A percentile compares a stretch with the other conserved stretches of the same genome.
Evolutionary conservation across 2,888 invertebrate species (phyloP).

Genomic region (Hipparchia semele): DNA sequence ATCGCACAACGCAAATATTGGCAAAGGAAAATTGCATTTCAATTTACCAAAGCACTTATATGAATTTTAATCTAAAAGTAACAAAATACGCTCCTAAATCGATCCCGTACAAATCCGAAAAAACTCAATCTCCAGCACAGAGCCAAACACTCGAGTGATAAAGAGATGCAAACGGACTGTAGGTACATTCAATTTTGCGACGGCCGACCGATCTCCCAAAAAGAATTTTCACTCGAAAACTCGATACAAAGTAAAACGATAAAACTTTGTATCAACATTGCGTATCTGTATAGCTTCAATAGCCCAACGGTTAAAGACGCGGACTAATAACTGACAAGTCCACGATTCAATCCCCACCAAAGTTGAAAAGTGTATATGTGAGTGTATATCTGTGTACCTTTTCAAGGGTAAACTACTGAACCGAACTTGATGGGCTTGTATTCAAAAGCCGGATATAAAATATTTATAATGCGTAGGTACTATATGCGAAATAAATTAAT

Average conservation of each 20-base stretch:
- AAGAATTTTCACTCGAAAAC: constrained; percentile 32
- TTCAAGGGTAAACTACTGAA: too few species aligned
- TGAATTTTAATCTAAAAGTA: constrained; percentile 38
- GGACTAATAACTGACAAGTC: too few species aligned
- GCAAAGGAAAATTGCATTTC: constrained; percentile 23
- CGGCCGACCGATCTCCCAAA: constrained; percentile 42
- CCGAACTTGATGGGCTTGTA: too few species aligned
- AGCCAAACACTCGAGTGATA: constrained; percentile 39
- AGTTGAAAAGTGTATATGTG: too few species aligned
- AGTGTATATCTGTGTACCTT: too few species aligned
- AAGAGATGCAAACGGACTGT: constrained; percentile 41
- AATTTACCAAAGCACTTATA: constrained; percentile 27
- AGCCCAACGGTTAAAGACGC: too few species aligned
- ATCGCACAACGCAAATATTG: constrained; percentile 18
- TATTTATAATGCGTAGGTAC: too few species aligned
- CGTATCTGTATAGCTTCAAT: too few species aligned
- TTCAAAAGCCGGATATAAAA: too few species aligned
- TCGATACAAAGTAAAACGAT: constrained; percentile 25
- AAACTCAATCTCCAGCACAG: constrained; percentile 32
- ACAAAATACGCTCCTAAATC: constrained; percentile 31
- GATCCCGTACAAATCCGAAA: constrained; percentile 18
- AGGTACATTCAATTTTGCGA: constrained; percentile 41
- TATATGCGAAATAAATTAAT: too few species aligned
- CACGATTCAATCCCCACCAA: too few species aligned
- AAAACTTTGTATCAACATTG: constrained; percentile 9